Evolutionary conservation across 2,888 invertebrate species (phyloP).

Genomic region (Amphipyra berbera): DNA sequence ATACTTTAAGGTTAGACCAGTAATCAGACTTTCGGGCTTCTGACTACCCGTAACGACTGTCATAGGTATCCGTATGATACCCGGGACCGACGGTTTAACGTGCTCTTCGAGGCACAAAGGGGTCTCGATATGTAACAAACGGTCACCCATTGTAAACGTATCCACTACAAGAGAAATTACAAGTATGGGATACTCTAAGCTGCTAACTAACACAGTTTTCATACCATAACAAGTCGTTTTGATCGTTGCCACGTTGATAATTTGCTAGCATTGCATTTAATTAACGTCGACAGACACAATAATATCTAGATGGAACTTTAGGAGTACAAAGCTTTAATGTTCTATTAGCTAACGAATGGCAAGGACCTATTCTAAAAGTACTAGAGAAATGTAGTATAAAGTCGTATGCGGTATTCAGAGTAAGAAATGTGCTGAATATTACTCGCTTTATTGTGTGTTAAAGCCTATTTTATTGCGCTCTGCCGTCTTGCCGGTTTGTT

Average conservation of each 20-base stretch:
- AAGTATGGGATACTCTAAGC: too few relatives aligned
- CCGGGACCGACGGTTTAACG: too few relatives aligned
- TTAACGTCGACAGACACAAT: conserved; percentile 32
- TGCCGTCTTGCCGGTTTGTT: conserved; percentile 28
- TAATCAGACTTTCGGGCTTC: too few relatives aligned
- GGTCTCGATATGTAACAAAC: too few relatives aligned
- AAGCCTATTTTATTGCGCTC: conserved; percentile 52
- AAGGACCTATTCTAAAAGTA: conserved; percentile 41
- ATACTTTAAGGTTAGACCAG: too few relatives aligned
- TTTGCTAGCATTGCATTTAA: conserved; percentile 52
- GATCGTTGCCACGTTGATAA: conserved; percentile 26
- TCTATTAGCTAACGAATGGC: conserved; percentile 52
- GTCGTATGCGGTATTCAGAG: conserved; percentile 38
- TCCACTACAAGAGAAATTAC: too few relatives aligned
- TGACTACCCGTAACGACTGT: too few relatives aligned
- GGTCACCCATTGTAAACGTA: too few relatives aligned
- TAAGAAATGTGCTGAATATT: conserved; percentile 47
- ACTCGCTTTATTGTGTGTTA: conserved; percentile 51
- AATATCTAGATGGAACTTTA: conserved; percentile 49
- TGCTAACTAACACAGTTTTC: conserved; percentile 2
- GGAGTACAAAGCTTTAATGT: conserved; percentile 55
- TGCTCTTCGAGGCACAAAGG: too few relatives aligned
- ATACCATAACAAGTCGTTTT: conserved; percentile 25
- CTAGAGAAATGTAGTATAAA: conserved; percentile 37
- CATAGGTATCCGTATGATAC: too few relatives aligned